Evolutionary conservation across 2,888 invertebrate genomes (phyloP), one percentile per base, ranked within the genome.

Genomic region (Polyommatus icarus): DNA sequence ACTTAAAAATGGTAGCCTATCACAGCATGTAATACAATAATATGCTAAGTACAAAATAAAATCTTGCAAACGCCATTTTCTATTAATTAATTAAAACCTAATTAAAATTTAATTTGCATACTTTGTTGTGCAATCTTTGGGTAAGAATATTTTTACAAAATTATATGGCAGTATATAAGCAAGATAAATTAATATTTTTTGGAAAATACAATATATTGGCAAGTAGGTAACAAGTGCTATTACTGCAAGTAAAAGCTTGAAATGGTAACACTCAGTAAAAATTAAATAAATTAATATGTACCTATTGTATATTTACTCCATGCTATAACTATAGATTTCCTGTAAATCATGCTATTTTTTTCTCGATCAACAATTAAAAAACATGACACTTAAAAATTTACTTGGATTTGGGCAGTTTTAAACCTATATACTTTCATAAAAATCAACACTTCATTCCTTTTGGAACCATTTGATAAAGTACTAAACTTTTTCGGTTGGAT

Each of bases 1-100:
- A 79, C 79, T 76, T 80, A 76, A 78, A 80, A 81, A 83, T 81
- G 81, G 81, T 81, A 81, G 76, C 73, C 79, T 81, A 80, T 79
- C 79, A 81, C 78, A 82, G 82, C 80, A 61, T 77, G 61, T 77
- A 59, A 77, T 76, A 77, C 71, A 77, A 67, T 29, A 67, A 4
- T 72, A 72, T 40, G 12, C 40, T 72, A 71, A 75, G 32, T 15
- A 76, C 32, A 59, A 78, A 76, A 20, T 24, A 20, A 29, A 40
- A 46, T 50, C 15, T 78, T 61, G 67, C 61, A 77, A 73, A 77
- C 20, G 12, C 29, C 67, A 20, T 67, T 61, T 61, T 20, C 8
- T 8, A 61, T 10, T 10, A 61, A n/a, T 40, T 40, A 40, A 40
- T 40, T n/a, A 59, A 20, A 50, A 50, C 46, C 12, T 46, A 46